Evolutionary conservation across 2,797 vertebrate genomes (phyloP).

Genomic region (Spheniscus humboldti): DNA sequence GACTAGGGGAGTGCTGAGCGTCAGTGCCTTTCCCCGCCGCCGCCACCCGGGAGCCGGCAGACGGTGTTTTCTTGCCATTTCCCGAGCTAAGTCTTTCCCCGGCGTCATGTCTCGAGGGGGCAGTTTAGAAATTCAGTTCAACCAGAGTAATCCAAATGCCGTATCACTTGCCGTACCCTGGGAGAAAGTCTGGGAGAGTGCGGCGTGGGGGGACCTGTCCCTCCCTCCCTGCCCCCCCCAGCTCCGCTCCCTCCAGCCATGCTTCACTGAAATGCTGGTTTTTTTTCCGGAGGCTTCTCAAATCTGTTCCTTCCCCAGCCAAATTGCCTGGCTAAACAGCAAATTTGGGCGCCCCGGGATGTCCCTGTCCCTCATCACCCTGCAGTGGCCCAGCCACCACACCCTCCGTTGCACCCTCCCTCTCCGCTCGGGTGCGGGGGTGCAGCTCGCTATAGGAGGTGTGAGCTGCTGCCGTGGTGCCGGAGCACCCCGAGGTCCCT

Average conservation of each 20-base stretch:
- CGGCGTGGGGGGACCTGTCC: rapidly evolving
- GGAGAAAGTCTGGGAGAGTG: background rate
- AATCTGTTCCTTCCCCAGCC: background rate
- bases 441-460: background rate
- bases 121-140: slow-evolving; percentile 26
- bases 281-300: background rate
- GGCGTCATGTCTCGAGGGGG: background rate
- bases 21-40: rapidly evolving
- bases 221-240: background rate
- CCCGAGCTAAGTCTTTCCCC: background rate
- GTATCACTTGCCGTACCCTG: background rate
- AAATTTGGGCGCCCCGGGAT: background rate
- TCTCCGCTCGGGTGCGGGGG: background rate
- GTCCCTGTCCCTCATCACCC: background rate
- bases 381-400: background rate
- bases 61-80: background rate
- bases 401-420: rapidly evolving
- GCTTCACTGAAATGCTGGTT: background rate
- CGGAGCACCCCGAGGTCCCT: background rate
- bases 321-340: background rate
- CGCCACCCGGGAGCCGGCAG: rapidly evolving
- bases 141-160: background rate
- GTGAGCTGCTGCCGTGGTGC: background rate
- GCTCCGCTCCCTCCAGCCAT: background rate
- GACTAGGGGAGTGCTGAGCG: background rate